Conservation (phyloP, 1,140 invertebrate species). For the Epicauta chinensis region DNA sequence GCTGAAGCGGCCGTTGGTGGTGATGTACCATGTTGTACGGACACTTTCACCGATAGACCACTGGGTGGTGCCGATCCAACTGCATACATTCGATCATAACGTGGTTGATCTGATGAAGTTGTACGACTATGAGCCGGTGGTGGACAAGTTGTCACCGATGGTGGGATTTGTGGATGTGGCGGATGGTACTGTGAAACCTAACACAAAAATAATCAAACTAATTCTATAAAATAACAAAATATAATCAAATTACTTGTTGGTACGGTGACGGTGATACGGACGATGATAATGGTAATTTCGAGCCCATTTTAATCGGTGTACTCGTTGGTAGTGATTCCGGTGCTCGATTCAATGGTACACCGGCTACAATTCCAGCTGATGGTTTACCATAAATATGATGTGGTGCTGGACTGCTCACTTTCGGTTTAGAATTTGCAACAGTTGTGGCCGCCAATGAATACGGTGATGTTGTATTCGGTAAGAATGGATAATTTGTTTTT, state of each 20-base stretch:
- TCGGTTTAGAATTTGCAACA: conserved; percentile 53
- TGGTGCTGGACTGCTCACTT: conserved; percentile 70
- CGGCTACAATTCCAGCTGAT: conserved; percentile 53
- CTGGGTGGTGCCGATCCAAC: conserved; percentile 45
- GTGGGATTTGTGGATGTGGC: conserved; percentile 30
- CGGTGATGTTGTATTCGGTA: conserved; percentile 1
- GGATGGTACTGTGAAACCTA: conserved; percentile 51
- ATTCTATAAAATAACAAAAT: too few species aligned
- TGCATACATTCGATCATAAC: conserved; percentile 32
- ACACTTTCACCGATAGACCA: conserved; percentile 41
- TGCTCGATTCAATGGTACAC: conserved; percentile 52
- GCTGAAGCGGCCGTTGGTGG: conserved; percentile 49
- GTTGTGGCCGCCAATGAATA: conserved; percentile 32
- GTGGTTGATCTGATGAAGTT: conserved; percentile 17
- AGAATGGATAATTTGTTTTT: conserved; percentile 25
- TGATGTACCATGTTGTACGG: conserved; percentile 43
- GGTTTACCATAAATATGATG: conserved; percentile 71
- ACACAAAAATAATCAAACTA: not conserved
- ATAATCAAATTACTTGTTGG: conserved; percentile 43
- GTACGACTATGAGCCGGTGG: conserved; percentile 52
- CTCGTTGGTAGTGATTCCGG: conserved; percentile 33
- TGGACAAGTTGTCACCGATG: conserved; percentile 45
- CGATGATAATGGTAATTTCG: conserved; percentile 48
- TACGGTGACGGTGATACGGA: conserved; percentile 59
- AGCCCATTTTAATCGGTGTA: conserved; percentile 22